A percentile compares a stretch with the other conserved stretches of the same genome.
These are phyloP conservation scores for Emydocephalus ijimae DNA, from an alignment of 2,113 vertebrate genomes.

Conservation along the genomic window DNA sequence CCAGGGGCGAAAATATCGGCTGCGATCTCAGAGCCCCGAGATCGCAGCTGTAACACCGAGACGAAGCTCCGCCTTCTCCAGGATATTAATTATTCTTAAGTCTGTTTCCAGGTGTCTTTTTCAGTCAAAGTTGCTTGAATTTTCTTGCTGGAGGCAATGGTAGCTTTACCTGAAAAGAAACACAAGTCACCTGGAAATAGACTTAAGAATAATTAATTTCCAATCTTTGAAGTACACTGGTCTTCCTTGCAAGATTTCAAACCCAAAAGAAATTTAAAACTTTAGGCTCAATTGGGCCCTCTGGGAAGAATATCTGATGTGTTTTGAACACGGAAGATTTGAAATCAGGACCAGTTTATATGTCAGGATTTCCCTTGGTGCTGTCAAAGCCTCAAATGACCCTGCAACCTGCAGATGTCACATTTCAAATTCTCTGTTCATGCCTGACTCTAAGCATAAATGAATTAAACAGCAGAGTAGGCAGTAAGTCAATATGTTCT, in stretches of 20 bases:
- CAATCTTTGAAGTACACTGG: slow-evolving; percentile 46
- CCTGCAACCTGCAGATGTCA: slow-evolving; percentile 77
- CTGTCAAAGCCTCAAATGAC: slow-evolving; percentile 73
- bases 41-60: too few species aligned
- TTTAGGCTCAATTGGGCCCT: slow-evolving; percentile 54
- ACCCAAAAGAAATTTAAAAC: slow-evolving; percentile 58
- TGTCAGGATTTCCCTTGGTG: slow-evolving; percentile 72
- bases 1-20: too few species aligned
- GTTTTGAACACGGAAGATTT: slow-evolving; percentile 64
- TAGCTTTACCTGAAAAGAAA: slow-evolving; percentile 60
- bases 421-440: slow-evolving; percentile 79
- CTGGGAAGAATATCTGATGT: slow-evolving; percentile 60
- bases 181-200: neutral
- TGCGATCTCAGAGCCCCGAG: too few species aligned
- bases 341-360: slow-evolving; percentile 70
- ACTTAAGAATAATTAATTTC: slow-evolving; percentile 42
- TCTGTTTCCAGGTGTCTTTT: slow-evolving; percentile 46
- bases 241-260: slow-evolving; percentile 48
- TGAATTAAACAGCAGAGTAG: slow-evolving; percentile 78
- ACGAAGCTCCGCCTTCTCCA: too few species aligned
- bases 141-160: slow-evolving; percentile 38
- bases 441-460: slow-evolving; percentile 73
- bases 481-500: slow-evolving; percentile 76
- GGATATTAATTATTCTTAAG: slow-evolving; percentile 44
- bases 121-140: slow-evolving; percentile 39